These are phyloP conservation scores for Dicaeum eximium DNA, from an alignment of 2,113 vertebrate species.

Conservation along the genomic window DNA sequence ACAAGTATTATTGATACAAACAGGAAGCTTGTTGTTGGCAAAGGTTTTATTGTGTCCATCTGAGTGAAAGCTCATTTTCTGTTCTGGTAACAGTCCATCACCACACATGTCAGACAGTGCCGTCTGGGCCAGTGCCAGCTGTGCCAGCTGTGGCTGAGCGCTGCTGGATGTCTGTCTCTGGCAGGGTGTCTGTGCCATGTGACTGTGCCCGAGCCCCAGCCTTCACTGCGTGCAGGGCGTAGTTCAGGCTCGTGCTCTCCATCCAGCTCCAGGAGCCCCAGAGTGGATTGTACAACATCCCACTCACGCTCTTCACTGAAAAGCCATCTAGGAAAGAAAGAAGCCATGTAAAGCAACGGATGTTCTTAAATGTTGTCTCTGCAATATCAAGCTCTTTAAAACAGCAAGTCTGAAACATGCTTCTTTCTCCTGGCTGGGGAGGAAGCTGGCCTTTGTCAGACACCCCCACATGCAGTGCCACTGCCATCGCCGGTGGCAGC, in stretches of 20 bases:
- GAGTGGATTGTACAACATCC: conserved; percentile 90
- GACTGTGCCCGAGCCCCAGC: neutral
- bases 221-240: conserved; percentile 87
- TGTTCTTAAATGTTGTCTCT: neutral
- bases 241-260: conserved; percentile 83
- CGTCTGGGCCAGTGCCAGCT: neutral
- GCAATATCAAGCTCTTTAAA: neutral
- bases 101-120: neutral
- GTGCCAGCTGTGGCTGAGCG: neutral
- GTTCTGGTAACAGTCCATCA: neutral
- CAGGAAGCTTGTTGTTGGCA: neutral
- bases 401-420: neutral
- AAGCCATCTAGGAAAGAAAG: conserved; percentile 80
- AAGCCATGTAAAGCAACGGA: neutral
- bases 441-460: neutral
- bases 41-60: conserved; percentile 23
- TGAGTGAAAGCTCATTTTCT: neutral
- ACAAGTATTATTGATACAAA: neutral
- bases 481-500: neutral
- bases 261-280: conserved; percentile 85
- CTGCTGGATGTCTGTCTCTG: neutral
- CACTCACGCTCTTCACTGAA: conserved; percentile 80
- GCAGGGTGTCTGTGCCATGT: neutral
- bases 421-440: neutral
- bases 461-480: neutral